phyloP scores from a whole-genome alignment of 2,888 invertebrate species.

The Tryphoninae sp. region DNA sequence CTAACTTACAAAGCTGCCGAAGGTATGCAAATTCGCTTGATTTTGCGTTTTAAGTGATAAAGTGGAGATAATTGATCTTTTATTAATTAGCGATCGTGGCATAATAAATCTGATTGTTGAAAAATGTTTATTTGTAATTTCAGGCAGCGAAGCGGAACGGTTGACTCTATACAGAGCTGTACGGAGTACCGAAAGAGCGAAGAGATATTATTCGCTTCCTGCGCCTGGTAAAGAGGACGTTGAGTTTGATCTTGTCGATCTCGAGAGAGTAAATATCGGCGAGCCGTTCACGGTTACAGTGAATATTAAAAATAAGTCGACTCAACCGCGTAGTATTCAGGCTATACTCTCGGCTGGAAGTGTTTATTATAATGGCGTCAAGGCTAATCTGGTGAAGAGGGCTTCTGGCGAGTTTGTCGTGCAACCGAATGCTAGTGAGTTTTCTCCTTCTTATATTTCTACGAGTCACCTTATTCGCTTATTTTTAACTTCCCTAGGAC shows the following conservation, averaged over 20 bases:
- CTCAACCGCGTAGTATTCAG: conserved; percentile 85
- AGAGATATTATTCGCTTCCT: conserved; percentile 86
- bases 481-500: background rate
- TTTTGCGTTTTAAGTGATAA: background rate
- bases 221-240: conserved; percentile 84
- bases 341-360: conserved; percentile 87
- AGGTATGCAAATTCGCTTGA: conserved; percentile 78
- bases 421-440: conserved; percentile 85
- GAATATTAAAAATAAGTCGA: conserved; percentile 85
- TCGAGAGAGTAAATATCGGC: conserved; percentile 88
- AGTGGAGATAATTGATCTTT: background rate
- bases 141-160: conserved; percentile 87
- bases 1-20: conserved; percentile 87
- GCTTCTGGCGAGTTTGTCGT: conserved; percentile 86
- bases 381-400: conserved; percentile 87
- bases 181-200: conserved; percentile 86
- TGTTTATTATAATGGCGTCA: conserved; percentile 90
- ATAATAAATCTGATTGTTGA: no score
- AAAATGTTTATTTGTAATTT: background rate
- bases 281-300: conserved; percentile 87
- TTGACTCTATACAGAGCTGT: conserved; percentile 89
- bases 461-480: background rate
- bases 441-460: background rate
- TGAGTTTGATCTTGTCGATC: conserved; percentile 85
- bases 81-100: no score